Percentiles rank a stretch among this genome's conserved stretches.
These are phyloP conservation scores for Cheilosia variabilis DNA, from an alignment of 2,888 invertebrate species.

Conservation along the genomic window DNA sequence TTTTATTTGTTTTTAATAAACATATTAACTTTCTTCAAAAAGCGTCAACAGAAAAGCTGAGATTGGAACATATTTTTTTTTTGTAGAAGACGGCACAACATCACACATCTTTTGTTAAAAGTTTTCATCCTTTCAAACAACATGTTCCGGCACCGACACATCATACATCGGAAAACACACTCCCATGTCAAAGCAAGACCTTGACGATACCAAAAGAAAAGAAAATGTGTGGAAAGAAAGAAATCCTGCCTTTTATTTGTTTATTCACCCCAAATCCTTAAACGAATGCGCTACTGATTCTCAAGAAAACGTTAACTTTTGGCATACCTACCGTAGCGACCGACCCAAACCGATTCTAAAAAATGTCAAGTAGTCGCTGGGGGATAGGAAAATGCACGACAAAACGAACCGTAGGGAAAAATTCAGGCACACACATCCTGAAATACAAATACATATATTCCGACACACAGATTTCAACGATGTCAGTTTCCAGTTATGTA, in stretches of 20 bases:
- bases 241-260: slow-evolving; percentile 49
- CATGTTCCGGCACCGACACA: no score
- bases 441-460: background rate
- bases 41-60: no score
- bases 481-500: slow-evolving; percentile 64
- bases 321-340: slow-evolving; percentile 1
- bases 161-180: no score
- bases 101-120: no score
- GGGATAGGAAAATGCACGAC: slow-evolving; percentile 33
- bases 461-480: slow-evolving; percentile 43
- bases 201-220: no score
- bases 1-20: no score
- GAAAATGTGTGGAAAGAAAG: no score
- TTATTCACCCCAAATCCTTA: slow-evolving; percentile 45
- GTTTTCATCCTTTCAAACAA: no score
- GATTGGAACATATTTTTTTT: no score
- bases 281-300: slow-evolving; percentile 43
- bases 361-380: background rate
- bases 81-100: no score
- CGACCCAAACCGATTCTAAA: slow-evolving; percentile 5
- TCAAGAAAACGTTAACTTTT: slow-evolving; percentile 53
- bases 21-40: no score
- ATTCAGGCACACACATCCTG: slow-evolving; percentile 3
- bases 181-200: no score
- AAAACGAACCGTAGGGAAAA: slow-evolving; percentile 44